Conservation (phyloP, 2,113 vertebrate species). For the Nematolebias whitei region DNA sequence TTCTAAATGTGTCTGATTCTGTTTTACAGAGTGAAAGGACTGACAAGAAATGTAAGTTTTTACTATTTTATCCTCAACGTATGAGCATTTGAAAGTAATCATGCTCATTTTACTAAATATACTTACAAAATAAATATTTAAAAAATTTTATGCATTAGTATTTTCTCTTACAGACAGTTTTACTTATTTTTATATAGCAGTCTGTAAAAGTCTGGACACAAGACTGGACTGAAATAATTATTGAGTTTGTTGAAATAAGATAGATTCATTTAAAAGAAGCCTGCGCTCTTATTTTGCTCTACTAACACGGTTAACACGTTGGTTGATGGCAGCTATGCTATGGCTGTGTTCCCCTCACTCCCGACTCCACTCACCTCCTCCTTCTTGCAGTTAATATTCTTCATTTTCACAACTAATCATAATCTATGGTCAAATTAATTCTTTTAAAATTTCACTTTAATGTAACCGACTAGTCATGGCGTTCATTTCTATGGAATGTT, state of each 20-base stretch:
- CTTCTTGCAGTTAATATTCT: conserved; percentile 29
- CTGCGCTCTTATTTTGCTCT: conserved; percentile 45
- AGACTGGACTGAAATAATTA: not conserved
- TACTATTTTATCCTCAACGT: not conserved
- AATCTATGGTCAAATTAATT: conserved; percentile 39
- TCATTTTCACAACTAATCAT: conserved; percentile 4
- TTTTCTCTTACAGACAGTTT: too few species aligned
- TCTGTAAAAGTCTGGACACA: conserved; percentile 2
- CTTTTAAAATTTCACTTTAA: conserved; percentile 8
- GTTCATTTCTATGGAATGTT: not conserved
- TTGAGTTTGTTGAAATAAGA: conserved; percentile 16
- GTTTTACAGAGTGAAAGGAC: conserved; percentile 89
- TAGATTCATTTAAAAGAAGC: conserved; percentile 19
- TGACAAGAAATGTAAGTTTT: conserved; percentile 96
- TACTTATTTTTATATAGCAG: not conserved
- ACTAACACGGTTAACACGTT: conserved; percentile 53
- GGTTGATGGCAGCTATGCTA: conserved; percentile 80
- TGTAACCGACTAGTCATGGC: not conserved
- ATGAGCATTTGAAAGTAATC: too few species aligned
- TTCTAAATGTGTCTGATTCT: conserved; percentile 50
- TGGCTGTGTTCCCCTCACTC: conserved; percentile 78
- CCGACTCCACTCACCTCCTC: conserved; percentile 66
- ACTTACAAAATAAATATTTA: too few species aligned
- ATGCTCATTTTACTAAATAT: too few species aligned
- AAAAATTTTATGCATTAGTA: too few species aligned